Evolutionary conservation across 2,888 invertebrate species (phyloP).

Genomic region (Melinaea marsaeus): DNA sequence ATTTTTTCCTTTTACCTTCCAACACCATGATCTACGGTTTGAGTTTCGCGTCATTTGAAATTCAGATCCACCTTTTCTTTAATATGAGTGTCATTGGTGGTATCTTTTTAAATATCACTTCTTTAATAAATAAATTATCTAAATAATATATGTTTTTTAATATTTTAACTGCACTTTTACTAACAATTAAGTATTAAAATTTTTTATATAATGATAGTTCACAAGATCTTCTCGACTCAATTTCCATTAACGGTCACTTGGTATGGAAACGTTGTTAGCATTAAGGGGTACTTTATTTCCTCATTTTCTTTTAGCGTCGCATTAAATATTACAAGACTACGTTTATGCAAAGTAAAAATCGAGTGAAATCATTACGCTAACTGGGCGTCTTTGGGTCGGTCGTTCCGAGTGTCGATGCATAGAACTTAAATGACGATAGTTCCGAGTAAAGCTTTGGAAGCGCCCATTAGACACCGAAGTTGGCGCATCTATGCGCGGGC

Average conservation of each 20-base stretch:
- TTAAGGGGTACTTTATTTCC: conserved; percentile 25
- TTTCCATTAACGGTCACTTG: conserved; percentile 29
- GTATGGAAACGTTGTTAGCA: conserved; percentile 26
- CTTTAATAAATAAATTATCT: background rate
- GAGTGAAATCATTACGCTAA: conserved; percentile 29
- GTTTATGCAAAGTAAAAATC: conserved; percentile 30
- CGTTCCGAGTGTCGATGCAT: conserved; percentile 29
- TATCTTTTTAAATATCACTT: conserved; percentile 5
- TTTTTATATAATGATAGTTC: conserved; percentile 11
- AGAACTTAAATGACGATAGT: conserved; percentile 32
- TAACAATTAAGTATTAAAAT: background rate
- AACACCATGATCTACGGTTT: conserved; percentile 34
- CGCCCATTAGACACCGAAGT: conserved; percentile 37
- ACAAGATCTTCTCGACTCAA: conserved; percentile 16
- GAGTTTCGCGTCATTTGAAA: conserved; percentile 35
- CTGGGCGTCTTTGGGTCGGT: conserved; percentile 21
- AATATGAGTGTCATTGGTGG: conserved; percentile 15
- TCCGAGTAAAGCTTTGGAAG: conserved; percentile 31
- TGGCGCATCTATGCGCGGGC: conserved; percentile 38
- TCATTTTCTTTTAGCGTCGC: conserved; percentile 27
- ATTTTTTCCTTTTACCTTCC: conserved; percentile 31
- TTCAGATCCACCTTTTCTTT: conserved; percentile 29
- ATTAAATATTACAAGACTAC: conserved; percentile 26
- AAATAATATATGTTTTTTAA: too few species aligned
- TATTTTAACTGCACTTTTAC: too few species aligned